Evolutionary conservation across 2,113 vertebrate genomes (phyloP).

Genomic region (Acanthisitta chloris): DNA sequence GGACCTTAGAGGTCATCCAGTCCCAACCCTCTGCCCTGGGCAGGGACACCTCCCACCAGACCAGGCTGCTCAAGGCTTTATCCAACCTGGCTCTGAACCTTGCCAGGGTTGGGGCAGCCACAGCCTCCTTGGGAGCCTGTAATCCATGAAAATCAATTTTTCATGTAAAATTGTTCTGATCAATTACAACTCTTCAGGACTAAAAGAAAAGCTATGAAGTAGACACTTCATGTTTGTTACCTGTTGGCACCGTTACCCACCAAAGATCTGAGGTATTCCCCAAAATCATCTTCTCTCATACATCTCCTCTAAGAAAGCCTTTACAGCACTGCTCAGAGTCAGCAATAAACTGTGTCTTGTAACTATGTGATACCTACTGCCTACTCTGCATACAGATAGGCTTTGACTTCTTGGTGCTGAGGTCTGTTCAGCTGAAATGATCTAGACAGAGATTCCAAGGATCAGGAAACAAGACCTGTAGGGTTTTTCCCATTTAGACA

Average conservation of each 20-base stretch:
- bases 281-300: background rate
- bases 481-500: background rate
- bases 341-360: background rate
- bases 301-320: background rate
- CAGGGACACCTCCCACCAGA: no score
- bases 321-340: background rate
- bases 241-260: background rate
- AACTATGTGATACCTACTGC: rapidly evolving
- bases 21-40: no score
- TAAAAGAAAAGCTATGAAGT: background rate
- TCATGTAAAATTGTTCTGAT: background rate
- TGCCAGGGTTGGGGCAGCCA: no score
- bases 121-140: no score
- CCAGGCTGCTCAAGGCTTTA: no score
- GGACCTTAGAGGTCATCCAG: no score
- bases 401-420: background rate
- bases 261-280: background rate
- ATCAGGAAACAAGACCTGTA: background rate
- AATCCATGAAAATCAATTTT: background rate
- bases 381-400: background rate
- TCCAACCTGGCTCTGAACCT: no score
- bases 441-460: background rate
- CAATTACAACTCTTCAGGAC: background rate
- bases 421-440: background rate
- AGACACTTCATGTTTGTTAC: background rate